These are phyloP conservation scores for Apis florea DNA, from an alignment of 1,140 invertebrate species.

Conservation along the genomic window DNA sequence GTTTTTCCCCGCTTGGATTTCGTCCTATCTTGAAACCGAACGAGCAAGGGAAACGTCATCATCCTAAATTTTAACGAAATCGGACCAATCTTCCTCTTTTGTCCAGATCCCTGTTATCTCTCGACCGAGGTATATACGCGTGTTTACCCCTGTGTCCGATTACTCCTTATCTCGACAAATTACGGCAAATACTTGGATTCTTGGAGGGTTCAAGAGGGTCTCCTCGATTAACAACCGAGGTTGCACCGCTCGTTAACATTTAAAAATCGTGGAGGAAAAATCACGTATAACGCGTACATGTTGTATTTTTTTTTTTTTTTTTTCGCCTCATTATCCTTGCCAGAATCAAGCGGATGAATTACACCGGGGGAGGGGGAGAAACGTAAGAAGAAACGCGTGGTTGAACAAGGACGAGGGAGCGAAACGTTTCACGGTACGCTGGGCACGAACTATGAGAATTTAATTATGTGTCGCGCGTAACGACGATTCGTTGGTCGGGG, in stretches of 20 bases:
- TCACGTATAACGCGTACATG: too few relatives aligned
- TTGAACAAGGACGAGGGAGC: not conserved
- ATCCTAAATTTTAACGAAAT: constrained; percentile 11
- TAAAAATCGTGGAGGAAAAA: not conserved
- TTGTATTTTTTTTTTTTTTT: not conserved
- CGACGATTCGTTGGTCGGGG: constrained; percentile 11
- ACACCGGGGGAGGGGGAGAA: not conserved
- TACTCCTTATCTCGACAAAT: not conserved
- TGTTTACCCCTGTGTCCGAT: not conserved
- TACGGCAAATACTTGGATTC: not conserved
- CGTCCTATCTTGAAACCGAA: constrained; percentile 14
- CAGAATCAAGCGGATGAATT: constrained; percentile 3
- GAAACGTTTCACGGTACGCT: constrained; percentile 15
- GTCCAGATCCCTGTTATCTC: not conserved
- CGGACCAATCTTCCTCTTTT: not conserved
- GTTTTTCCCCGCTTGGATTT: constrained; percentile 21
- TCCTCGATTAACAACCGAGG: too few relatives aligned
- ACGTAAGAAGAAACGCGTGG: constrained; percentile 14
- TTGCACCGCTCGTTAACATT: not conserved
- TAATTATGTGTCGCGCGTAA: constrained; percentile 36
- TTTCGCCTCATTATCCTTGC: not conserved
- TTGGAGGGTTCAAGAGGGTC: too few relatives aligned
- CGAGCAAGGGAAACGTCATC: not conserved
- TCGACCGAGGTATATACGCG: not conserved
- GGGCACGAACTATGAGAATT: constrained; percentile 33